Evolutionary conservation across 35 echinoderm and acorn worm genomes (phyloP).

Genomic region (Apostichopus californicus): DNA sequence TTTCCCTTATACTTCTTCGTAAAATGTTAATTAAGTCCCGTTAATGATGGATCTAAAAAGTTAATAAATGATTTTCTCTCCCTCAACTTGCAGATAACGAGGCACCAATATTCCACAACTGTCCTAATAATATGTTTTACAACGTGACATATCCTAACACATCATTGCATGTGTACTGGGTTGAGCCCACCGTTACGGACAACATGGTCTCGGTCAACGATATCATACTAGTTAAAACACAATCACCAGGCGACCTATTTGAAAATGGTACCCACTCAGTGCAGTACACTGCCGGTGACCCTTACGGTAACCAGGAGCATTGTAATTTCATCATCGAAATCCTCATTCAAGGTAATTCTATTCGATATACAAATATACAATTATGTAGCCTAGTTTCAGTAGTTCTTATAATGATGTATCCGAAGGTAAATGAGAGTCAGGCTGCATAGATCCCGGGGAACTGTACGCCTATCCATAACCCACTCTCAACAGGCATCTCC

Average conservation of each 20-base stretch:
- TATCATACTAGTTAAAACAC: not conserved
- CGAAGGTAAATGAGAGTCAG: too few species aligned
- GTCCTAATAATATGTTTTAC: not conserved
- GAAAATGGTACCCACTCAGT: slow-evolving; percentile 3
- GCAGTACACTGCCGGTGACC: slow-evolving; percentile 4
- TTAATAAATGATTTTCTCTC: not conserved
- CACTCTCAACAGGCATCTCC: too few species aligned
- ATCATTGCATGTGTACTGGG: not conserved
- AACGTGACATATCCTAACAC: not conserved
- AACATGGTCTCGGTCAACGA: not conserved
- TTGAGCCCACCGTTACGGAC: not conserved
- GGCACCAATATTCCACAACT: slow-evolving; percentile 10
- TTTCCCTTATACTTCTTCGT: not conserved
- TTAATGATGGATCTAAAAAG: not conserved
- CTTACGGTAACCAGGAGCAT: slow-evolving; percentile 22
- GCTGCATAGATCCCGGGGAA: too few species aligned
- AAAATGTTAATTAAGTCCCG: not conserved
- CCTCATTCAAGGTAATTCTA: not conserved
- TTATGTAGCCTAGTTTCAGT: too few species aligned
- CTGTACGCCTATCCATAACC: too few species aligned
- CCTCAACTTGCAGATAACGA: not conserved
- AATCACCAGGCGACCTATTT: not conserved
- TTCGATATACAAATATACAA: too few species aligned
- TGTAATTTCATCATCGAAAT: slow-evolving; percentile 13
- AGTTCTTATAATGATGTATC: too few species aligned